Evolutionary conservation across 2,113 vertebrate genomes (phyloP), one percentile per base, ranked within the genome.

Genomic region (Tiliqua scincoides): DNA sequence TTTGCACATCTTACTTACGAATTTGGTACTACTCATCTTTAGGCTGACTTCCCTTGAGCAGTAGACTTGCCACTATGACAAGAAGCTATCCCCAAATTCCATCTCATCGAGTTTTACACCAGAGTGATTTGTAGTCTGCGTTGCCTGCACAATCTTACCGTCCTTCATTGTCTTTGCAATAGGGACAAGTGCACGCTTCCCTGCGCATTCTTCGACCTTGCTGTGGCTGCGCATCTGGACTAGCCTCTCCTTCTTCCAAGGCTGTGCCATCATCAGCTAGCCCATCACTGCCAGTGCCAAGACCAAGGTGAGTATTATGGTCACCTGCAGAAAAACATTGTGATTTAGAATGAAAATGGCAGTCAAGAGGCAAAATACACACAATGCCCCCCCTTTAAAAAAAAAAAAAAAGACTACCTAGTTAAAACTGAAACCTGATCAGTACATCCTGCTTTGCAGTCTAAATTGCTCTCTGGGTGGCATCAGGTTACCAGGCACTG

Each of bases 111-210:
- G 18, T 11, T 80, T 43, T 27, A 3, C 25, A 65, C 61, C 37
- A 65, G 14, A 48, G 27, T 5, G 25, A 43, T 27, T 9, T 80
- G 25, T 2, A 10, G 48, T 48, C 30, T 6, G 83, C 48, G 57
- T 37, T 57, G n/a, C 32, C 6, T 27, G 12, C 76, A 25, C 85
- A 10, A 77, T 67, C 95, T 93, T 92, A 99, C 98, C 98, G 98
- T 82, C 97, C 97, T 91, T 99, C 98, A 61, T 97, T 98, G 43
- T 99, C 98, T 89, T 99, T 99, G 97, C 99, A 99, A 91, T 98
- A 98, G n/a, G 98, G 98, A 80, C 99, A 99, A 78, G 98, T 99
- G 63, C 99, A 99, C 2, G 99, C 98, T 93, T 99, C 99, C 85
- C 99, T 92, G 30, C 98, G 97, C 0, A 97, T 97, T 62, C 98